Evolutionary conservation across 2,888 invertebrate species (phyloP).

Genomic region (Pyrrhosoma nymphula): DNA sequence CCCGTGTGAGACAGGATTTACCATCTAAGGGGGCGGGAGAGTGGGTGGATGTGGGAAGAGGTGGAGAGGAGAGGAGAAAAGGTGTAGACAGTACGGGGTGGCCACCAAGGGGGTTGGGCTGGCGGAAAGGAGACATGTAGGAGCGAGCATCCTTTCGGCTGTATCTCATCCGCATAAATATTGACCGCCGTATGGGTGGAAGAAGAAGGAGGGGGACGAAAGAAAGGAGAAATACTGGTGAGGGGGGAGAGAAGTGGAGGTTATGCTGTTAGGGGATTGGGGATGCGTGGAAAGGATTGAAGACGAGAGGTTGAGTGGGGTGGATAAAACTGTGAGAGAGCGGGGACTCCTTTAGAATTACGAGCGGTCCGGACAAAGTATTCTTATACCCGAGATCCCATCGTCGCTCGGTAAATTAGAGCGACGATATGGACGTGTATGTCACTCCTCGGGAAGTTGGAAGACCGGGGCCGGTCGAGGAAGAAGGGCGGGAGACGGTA

Average conservation of each 20-base stretch:
- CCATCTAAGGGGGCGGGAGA: too few species aligned
- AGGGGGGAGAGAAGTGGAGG: neutral
- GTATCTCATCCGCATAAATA: slow-evolving; percentile 61
- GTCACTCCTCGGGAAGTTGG: slow-evolving; percentile 28
- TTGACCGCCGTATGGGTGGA: neutral
- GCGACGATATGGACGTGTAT: slow-evolving; percentile 55
- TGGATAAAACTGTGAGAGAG: neutral
- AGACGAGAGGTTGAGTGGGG: neutral
- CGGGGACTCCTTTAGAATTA: slow-evolving; percentile 23
- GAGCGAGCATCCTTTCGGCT: slow-evolving; percentile 40
- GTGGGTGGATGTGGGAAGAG: too few species aligned
- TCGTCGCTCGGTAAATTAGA: slow-evolving; percentile 59
- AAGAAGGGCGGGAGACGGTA: neutral
- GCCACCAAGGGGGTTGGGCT: neutral
- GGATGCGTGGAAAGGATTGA: neutral
- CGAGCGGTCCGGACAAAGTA: slow-evolving; percentile 48
- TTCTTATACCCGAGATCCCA: slow-evolving; percentile 51
- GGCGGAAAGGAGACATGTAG: slow-evolving; percentile 21
- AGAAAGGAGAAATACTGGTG: neutral
- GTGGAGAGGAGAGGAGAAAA: neutral
- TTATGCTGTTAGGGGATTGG: neutral
- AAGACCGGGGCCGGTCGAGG: neutral
- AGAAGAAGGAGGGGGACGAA: neutral
- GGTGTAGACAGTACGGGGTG: neutral
- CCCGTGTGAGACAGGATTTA: too few species aligned